These are phyloP conservation scores for Heterotis niloticus DNA, from an alignment of 2,113 vertebrate species.

Conservation along the genomic window DNA sequence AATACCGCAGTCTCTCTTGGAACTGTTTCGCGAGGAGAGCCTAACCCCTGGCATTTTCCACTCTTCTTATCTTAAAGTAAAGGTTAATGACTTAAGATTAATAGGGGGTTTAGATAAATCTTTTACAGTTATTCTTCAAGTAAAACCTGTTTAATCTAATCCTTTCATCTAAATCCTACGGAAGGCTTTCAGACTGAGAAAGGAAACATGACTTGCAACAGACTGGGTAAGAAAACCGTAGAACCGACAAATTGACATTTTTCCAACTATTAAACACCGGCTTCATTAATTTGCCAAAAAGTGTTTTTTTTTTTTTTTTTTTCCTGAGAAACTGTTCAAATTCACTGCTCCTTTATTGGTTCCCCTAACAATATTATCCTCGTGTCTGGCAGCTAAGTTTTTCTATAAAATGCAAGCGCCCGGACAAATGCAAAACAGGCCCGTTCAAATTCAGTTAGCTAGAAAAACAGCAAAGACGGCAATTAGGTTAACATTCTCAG, in stretches of 20 bases:
- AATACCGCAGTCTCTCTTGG: not conserved
- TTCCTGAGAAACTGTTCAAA: not conserved
- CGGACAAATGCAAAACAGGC: slow-evolving; percentile 14
- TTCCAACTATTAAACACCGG: not conserved
- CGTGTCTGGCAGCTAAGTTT: not conserved
- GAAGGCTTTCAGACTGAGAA: not conserved
- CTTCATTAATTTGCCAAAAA: not conserved
- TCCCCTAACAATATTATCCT: not conserved
- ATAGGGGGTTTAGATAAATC: slow-evolving; percentile 31
- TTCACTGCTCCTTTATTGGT: not conserved
- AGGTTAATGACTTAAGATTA: slow-evolving; percentile 36
- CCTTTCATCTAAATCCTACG: not conserved
- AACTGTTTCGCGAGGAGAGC: slow-evolving; percentile 2
- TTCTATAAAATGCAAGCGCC: slow-evolving; percentile 7
- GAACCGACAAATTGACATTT: not conserved
- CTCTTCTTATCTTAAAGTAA: slow-evolving; percentile 31
- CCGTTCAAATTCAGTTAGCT: slow-evolving; percentile 11
- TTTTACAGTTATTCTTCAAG: slow-evolving; percentile 21
- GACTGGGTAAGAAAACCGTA: slow-evolving; percentile 3
- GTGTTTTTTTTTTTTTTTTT: not conserved
- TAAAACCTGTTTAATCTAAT: slow-evolving; percentile 25
- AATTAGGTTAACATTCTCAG: slow-evolving; percentile 4
- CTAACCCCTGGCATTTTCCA: slow-evolving; percentile 30
- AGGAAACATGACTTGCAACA: not conserved
- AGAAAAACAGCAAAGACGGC: not conserved